Evolutionary conservation across 2,888 invertebrate species (phyloP), one percentile per base, ranked within the genome.

Genomic region (Megaustenia siamemsis): DNA sequence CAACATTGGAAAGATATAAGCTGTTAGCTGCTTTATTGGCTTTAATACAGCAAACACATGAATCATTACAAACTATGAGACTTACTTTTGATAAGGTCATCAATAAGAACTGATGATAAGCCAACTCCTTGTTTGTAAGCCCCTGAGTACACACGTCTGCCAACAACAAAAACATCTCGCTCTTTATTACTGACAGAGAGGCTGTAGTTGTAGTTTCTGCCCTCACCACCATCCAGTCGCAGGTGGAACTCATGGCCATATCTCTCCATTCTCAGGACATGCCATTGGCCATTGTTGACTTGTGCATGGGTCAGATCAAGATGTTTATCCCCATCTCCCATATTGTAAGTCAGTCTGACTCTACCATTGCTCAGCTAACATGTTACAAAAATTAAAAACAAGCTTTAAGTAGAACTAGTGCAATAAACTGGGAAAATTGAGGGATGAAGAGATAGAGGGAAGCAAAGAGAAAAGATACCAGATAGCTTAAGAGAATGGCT

Each of bases 271-370:
- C 97, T 96, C 10, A 98, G 97, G 82, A 97, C 97, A 93, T 99
- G 99, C 99, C 99, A 99, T 92, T 98, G 98, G 0, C 99, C 99
- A 93, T 99, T 98, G 93, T 98, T 97, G 2, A 98, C 98, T 90
- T 97, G 97, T 21, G 90, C 89, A 93, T 98, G 97, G 92, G 97
- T 97, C 90, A 99, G 96, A 92, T 97, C 97, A 53, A 91, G 87
- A 32, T 80, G 86, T 87, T 96, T 96, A 93, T 98, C 98, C 6
- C 89, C 89, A 63, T 98, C 97, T 94, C 98, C 98, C 80, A 99
- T 95, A 94, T 99, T 98, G 94, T 97, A 99, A 87, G 97, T 96
- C 95, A 98, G 98, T 92, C 97, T 97, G 82, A 98, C 95, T 88
- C 97, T 96, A 73, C 97, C 97, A 92, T 98, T 97, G 94, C 97